Conservation (phyloP, 2,888 invertebrate genomes). For the Pecten maximus region DNA sequence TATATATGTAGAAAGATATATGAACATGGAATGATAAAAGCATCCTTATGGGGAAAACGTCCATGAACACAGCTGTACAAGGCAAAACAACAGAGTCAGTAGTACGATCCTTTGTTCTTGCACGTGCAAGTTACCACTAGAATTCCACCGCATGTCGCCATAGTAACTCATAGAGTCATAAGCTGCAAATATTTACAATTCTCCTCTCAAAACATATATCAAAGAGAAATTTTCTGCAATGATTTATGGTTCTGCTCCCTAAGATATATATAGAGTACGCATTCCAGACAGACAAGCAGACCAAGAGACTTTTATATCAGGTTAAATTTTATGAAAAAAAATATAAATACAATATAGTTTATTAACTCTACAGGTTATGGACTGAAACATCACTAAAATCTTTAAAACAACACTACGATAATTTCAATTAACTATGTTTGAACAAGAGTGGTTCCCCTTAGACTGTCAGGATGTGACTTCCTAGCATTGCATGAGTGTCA, state of each 20-base stretch:
- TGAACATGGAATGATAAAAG: conserved; percentile 31
- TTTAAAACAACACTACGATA: no score
- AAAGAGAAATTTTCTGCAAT: not conserved
- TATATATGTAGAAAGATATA: not conserved
- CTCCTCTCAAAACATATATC: conserved; percentile 9
- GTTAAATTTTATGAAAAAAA: not conserved
- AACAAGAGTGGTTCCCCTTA: not conserved
- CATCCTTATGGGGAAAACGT: conserved; percentile 22
- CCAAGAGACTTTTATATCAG: not conserved
- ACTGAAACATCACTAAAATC: not conserved
- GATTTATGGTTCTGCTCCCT: not conserved
- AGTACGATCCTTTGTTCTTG: not conserved
- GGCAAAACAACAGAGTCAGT: conserved; percentile 27
- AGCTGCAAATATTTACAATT: conserved; percentile 32
- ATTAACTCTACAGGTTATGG: not conserved
- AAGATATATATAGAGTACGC: not conserved
- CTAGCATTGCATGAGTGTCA: not conserved
- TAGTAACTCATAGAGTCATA: conserved; percentile 32
- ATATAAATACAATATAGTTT: not conserved
- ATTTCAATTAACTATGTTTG: not conserved
- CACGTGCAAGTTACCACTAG: conserved; percentile 35
- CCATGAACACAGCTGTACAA: conserved; percentile 28
- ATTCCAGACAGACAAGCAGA: not conserved
- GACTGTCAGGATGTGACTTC: not conserved
- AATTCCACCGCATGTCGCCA: conserved; percentile 21